Evolutionary conservation across 2,797 vertebrate genomes (phyloP).

Genomic region (Urophycis tenuis): DNA sequence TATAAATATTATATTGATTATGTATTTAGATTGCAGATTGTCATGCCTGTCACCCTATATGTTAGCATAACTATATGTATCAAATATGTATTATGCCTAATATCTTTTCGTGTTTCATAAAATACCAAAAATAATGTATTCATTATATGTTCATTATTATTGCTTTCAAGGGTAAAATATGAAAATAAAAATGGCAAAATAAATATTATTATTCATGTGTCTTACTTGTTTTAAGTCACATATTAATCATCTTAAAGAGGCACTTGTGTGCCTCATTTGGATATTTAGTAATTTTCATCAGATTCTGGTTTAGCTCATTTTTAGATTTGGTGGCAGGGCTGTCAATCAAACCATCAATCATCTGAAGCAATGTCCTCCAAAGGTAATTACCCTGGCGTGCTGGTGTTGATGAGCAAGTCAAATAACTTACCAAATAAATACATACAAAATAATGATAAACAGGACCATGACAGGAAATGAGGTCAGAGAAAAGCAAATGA

Average conservation of each 20-base stretch:
- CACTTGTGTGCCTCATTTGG: background rate
- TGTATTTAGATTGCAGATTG: background rate
- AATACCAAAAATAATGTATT: background rate
- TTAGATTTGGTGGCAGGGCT: background rate
- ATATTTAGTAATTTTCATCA: background rate
- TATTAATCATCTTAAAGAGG: background rate
- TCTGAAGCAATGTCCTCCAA: background rate
- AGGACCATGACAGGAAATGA: slow-evolving; percentile 18
- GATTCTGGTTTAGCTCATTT: background rate
- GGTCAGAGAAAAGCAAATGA: slow-evolving; percentile 32
- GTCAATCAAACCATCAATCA: background rate
- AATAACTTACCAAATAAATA: slow-evolving; percentile 18
- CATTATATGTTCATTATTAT: no score
- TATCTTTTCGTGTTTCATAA: background rate
- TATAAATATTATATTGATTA: background rate
- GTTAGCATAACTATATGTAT: background rate
- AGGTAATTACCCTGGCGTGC: background rate
- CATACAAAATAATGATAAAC: background rate
- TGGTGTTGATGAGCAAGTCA: background rate
- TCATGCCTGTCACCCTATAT: background rate
- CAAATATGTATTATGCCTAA: background rate
- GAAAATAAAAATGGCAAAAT: background rate
- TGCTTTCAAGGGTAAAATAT: background rate
- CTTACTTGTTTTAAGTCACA: background rate
- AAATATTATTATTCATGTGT: background rate